Conservation (phyloP, 2,113 vertebrate species). For the Smithornis capensis region DNA sequence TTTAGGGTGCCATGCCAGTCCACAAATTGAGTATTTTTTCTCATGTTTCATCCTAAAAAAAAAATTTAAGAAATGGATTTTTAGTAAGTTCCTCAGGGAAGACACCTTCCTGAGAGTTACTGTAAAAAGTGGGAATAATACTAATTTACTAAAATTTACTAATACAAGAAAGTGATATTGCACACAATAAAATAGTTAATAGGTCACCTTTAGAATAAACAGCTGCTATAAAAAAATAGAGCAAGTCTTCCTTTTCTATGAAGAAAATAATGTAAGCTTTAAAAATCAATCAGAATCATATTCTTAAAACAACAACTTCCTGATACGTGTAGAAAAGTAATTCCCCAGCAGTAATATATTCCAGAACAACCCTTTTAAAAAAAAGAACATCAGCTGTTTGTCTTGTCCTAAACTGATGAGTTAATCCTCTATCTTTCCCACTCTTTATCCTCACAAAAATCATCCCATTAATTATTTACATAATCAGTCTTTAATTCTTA, state of each 20-base stretch:
- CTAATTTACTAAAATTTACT: too few species aligned
- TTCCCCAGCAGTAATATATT: neutral
- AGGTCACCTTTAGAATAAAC: neutral
- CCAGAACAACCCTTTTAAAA: neutral
- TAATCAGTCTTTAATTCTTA: neutral
- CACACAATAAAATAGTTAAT: neutral
- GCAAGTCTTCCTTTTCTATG: neutral
- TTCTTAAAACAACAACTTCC: neutral
- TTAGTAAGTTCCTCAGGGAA: neutral
- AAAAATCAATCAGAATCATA: neutral
- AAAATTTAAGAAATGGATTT: neutral
- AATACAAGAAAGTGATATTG: neutral
- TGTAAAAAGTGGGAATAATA: neutral
- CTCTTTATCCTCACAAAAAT: neutral
- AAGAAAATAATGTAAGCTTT: neutral
- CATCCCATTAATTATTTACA: neutral
- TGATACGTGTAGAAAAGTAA: neutral
- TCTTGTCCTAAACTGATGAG: neutral
- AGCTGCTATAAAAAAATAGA: neutral
- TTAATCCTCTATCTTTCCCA: neutral
- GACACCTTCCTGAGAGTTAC: neutral
- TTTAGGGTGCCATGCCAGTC: constrained; percentile 89
- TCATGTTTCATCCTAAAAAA: constrained; percentile 89
- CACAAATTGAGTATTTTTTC: constrained; percentile 87
- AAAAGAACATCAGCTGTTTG: neutral